Evolutionary conservation across 2,797 vertebrate species (phyloP).

Genomic region (Podargus strigoides): DNA sequence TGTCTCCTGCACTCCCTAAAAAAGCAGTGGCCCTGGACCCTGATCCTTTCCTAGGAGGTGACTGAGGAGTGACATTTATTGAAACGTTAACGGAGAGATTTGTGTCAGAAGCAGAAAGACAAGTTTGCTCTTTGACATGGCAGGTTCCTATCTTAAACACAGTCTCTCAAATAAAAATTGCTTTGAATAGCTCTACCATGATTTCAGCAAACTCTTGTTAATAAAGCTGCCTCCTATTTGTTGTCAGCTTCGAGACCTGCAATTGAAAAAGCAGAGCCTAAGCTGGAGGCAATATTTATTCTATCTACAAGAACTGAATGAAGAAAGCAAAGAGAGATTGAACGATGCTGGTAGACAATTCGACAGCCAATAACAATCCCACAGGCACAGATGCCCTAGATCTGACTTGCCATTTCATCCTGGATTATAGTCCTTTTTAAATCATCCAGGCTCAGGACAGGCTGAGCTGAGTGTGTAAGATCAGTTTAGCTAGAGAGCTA

Average conservation of each 20-base stretch:
- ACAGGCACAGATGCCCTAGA: background rate
- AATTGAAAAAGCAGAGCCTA: background rate
- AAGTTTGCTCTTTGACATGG: background rate
- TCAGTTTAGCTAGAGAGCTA: background rate
- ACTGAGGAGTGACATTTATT: background rate
- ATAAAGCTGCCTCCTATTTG: background rate
- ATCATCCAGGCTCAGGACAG: background rate
- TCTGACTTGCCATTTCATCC: slow-evolving; percentile 24
- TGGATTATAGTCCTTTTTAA: background rate
- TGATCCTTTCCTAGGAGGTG: background rate
- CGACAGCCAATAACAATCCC: background rate
- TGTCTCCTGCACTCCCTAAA: background rate
- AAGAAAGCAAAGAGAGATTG: background rate
- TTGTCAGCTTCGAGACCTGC: background rate
- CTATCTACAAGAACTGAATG: background rate
- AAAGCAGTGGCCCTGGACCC: background rate
- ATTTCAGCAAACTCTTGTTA: background rate
- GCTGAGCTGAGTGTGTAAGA: background rate
- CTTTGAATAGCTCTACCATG: background rate
- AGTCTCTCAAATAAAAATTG: background rate
- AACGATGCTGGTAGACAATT: background rate
- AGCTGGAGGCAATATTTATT: slow-evolving; percentile 19
- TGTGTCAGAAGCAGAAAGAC: slow-evolving; percentile 7
- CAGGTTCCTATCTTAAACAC: background rate
- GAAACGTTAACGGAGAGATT: background rate